A percentile compares a stretch with the other conserved stretches of the same genome.
Conservation (phyloP, 1,140 invertebrate species). For the Temnothorax curvispinosus region DNA sequence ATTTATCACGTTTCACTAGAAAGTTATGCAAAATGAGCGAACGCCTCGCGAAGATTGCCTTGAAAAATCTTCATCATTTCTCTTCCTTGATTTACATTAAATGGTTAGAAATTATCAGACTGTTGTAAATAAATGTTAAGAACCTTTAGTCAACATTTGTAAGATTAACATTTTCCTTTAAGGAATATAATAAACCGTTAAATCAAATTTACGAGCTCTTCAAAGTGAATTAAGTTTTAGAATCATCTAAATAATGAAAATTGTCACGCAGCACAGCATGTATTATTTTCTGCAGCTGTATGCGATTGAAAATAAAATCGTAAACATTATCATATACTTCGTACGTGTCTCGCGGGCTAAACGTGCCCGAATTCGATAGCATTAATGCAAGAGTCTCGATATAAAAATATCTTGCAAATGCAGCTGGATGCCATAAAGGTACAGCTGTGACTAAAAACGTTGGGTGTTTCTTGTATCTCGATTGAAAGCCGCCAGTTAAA, state of each 20-base stretch:
- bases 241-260: not conserved
- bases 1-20: slow-evolving; percentile 6
- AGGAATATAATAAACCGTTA: not conserved
- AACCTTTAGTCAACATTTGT: not conserved
- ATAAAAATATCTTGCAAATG: not conserved
- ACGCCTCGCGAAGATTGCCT: not conserved
- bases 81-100: not conserved
- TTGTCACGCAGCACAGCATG: not conserved
- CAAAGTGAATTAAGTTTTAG: not conserved
- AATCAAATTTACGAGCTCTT: not conserved
- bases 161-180: not conserved
- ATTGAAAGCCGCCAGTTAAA: not conserved
- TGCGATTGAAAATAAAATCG: not conserved
- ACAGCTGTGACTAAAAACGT: not conserved
- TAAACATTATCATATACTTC: not conserved
- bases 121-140: not conserved
- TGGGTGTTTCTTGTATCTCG: not conserved
- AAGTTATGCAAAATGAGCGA: slow-evolving; percentile 4
- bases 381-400: not conserved
- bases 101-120: not conserved
- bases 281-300: not conserved
- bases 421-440: not conserved
- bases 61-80: not conserved
- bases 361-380: not conserved
- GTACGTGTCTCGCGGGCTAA: not conserved